These are phyloP conservation scores for Sphinx pinastri DNA, from an alignment of 2,888 invertebrate genomes.

Conservation along the genomic window DNA sequence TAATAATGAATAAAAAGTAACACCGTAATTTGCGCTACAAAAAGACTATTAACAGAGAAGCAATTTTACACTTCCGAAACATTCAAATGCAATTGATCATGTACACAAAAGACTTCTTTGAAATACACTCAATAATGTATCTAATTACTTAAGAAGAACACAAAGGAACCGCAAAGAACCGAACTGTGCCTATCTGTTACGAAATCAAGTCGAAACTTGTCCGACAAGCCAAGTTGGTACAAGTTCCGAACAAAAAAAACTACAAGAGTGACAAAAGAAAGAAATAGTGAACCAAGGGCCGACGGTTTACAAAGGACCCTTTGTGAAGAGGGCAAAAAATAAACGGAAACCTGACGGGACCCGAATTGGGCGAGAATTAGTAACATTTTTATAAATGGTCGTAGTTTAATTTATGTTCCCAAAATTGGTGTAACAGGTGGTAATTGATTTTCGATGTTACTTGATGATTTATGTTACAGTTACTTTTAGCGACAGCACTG, in stretches of 20 bases:
- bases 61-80: background rate
- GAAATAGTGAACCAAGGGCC: conserved; percentile 15
- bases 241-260: conserved; percentile 20
- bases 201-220: conserved; percentile 28
- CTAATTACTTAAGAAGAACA: conserved; percentile 14
- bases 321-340: conserved; percentile 24
- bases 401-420: conserved; percentile 1
- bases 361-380: conserved; percentile 21
- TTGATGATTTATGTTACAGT: background rate
- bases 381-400: conserved; percentile 10
- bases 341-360: background rate
- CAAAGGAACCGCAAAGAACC: conserved; percentile 8
- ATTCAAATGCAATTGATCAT: background rate
- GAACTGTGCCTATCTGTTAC: conserved; percentile 24
- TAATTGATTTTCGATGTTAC: background rate
- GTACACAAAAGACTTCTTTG: background rate
- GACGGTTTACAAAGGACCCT: conserved; percentile 18
- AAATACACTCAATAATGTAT: background rate
- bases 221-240: conserved; percentile 23
- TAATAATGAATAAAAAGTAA: too few species aligned
- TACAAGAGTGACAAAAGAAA: conserved; percentile 19
- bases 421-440: background rate
- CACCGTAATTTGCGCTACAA: background rate
- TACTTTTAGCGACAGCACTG: too few species aligned
- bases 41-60: background rate